Percentiles rank a stretch among this genome's conserved stretches.
Evolutionary conservation across 2,113 vertebrate species (phyloP).

Genomic region (Sylvietta virens): DNA sequence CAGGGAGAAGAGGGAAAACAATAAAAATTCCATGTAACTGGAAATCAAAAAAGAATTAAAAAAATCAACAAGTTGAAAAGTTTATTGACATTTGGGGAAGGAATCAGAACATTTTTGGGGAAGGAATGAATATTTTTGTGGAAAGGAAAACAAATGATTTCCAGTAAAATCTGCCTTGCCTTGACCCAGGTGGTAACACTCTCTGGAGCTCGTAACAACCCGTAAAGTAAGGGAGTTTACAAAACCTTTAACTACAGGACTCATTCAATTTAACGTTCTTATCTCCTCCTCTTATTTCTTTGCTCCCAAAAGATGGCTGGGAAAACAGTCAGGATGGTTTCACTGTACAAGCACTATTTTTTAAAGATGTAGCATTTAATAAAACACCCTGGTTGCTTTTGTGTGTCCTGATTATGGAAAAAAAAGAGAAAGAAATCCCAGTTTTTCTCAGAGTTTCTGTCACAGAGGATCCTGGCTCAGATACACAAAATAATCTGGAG

Average conservation of each 20-base stretch:
- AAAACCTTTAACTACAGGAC: not conserved
- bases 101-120: not conserved
- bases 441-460: not conserved
- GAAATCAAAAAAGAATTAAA: not conserved
- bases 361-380: not conserved
- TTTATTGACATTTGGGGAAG: not conserved
- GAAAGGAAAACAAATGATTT: not conserved
- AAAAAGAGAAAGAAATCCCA: not conserved
- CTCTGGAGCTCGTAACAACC: not conserved
- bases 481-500: not conserved
- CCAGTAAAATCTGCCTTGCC: not conserved
- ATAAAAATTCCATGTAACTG: not conserved
- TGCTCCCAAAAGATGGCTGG: not conserved
- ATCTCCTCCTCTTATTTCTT: not conserved
- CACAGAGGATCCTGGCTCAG: not conserved
- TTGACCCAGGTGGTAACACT: not conserved
- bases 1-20: accelerated
- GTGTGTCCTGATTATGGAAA: not conserved
- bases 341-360: not conserved
- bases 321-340: not conserved
- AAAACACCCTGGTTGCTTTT: not conserved
- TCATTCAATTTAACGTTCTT: not conserved
- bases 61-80: not conserved
- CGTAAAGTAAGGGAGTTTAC: not conserved
- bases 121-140: not conserved